phyloP scores from a whole-genome alignment of 2,797 vertebrate species.

The Microcaecilia unicolor region DNA sequence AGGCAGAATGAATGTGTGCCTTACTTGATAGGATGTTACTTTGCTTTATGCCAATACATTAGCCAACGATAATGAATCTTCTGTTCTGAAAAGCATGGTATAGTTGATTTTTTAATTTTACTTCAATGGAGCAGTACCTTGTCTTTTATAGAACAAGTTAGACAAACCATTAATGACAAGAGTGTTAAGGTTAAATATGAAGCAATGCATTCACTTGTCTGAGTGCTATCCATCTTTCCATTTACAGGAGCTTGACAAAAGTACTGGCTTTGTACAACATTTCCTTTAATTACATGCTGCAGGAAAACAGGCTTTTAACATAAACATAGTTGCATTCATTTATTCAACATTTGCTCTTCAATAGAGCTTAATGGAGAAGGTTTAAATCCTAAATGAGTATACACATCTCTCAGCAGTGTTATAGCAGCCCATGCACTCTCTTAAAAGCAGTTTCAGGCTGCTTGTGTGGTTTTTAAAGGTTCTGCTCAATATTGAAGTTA shows the following conservation, averaged over 20 bases:
- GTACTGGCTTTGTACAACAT: conserved; percentile 88
- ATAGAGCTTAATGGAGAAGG: conserved; percentile 81
- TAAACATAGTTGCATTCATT: conserved; percentile 87
- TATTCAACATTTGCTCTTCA: conserved; percentile 78
- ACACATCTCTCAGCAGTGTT: conserved; percentile 64
- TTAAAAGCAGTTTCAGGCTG: conserved; percentile 61
- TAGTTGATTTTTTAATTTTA: conserved; percentile 95
- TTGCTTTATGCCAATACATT: conserved; percentile 98
- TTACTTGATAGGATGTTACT: conserved; percentile 96
- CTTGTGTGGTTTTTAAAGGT: conserved; percentile 49
- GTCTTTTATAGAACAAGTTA: conserved; percentile 81
- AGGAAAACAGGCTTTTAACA: conserved; percentile 87
- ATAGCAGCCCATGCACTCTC: conserved; percentile 47
- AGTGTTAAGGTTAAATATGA: conserved; percentile 88
- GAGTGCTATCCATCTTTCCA: conserved; percentile 95
- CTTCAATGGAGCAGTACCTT: conserved; percentile 85
- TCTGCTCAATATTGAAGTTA: conserved; percentile 48
- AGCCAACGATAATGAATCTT: conserved; percentile 93
- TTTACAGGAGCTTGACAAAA: conserved; percentile 95
- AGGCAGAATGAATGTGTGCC: conserved; percentile 73
- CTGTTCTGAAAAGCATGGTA: conserved; percentile 95
- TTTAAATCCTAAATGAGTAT: conserved; percentile 77
- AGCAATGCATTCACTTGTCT: conserved; percentile 79
- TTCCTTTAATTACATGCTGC: conserved; percentile 86
- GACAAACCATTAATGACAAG: conserved; percentile 89